Evolutionary conservation across 1,140 invertebrate genomes (phyloP).

Genomic region (Drosophila repletoides): DNA sequence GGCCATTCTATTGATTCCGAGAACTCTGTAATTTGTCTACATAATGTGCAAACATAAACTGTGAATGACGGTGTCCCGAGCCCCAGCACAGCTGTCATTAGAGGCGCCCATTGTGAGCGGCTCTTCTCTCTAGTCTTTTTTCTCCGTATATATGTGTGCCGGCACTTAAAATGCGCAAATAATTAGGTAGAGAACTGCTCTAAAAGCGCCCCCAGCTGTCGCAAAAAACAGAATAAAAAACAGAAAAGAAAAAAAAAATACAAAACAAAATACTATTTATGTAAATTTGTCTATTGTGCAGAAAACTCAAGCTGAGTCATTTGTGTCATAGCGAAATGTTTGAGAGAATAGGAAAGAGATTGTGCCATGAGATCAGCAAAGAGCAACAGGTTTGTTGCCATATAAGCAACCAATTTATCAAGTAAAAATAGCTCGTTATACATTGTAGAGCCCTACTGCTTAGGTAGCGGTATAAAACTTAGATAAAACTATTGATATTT

Average conservation of each 20-base stretch:
- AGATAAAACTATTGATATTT: neutral
- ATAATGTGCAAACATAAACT: conserved; percentile 39
- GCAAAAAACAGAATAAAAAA: conserved; percentile 3
- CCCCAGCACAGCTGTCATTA: conserved; percentile 41
- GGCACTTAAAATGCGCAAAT: conserved; percentile 73
- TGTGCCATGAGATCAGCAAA: conserved; percentile 47
- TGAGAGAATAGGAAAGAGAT: conserved; percentile 32
- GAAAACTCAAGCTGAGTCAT: conserved; percentile 54
- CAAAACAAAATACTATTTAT: conserved; percentile 33
- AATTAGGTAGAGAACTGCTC: conserved; percentile 59
- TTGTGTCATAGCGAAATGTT: conserved; percentile 36
- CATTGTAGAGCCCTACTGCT: neutral
- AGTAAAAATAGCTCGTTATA: conserved; percentile 2
- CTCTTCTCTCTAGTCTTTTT: conserved; percentile 24
- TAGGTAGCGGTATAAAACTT: neutral
- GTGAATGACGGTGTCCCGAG: conserved; percentile 4
- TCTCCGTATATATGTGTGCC: conserved; percentile 18
- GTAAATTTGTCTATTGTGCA: conserved; percentile 55
- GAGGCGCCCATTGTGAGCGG: conserved; percentile 38
- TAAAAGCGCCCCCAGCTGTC: conserved; percentile 28
- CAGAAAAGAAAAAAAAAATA: neutral
- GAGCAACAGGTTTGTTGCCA: conserved; percentile 41
- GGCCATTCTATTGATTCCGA: conserved; percentile 36
- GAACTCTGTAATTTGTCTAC: conserved; percentile 38
- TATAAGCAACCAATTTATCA: conserved; percentile 13